Base-by-base conservation (phyloP, 2,888 invertebrate genomes). In the Ryuthela nishihirai region DNA sequence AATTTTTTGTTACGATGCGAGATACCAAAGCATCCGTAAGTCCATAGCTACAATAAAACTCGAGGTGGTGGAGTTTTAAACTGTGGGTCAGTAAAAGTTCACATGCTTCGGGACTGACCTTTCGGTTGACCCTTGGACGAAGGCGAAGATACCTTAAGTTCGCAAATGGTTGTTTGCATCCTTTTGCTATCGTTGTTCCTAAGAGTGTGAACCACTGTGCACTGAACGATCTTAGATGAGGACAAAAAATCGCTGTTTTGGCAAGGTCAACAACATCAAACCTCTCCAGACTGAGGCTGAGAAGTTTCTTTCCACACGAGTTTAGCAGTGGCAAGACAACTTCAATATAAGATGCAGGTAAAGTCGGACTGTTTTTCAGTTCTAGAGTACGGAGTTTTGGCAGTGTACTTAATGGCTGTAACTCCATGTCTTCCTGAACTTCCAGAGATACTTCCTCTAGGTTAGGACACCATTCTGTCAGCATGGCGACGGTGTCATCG, bases 161-260 rank as follows among this genome's bases (percentile, higher is more conserved):
- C 18, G 55, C 36, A 36, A 67, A 67, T 9, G 63, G 62, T 15
- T 59, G 58, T 18, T 56, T 58, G 12, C 45, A 15, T 4, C 45
- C 46, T 36, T 54, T 24, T 9, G 26, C 54, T 2, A 47, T 43
- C 12, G 35, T 24, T 23, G 54, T 53, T n/a, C 62, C 62, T 3
- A 67, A 36, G 7, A 65, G 47, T 4, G 62, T 66, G 39, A 67
- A 67, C 64, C 66, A 67, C 41, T 64, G 66, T 26, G 63, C 66
- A 39, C 64, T 65, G 38, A 67, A 64, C 7, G 62, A 54, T 24
- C 49, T 44, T 18, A 67, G 56, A 42, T 65, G 64, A 6, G 67
- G 66, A 49, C 67, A 67, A 20, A 54, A 54, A 47, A 50, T 53
- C 29, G 65, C 61, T 18, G 54, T 64, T 46, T 54, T 61, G 35